Conservation (phyloP, 2,113 vertebrate genomes). For the Vanacampus margaritifer region DNA sequence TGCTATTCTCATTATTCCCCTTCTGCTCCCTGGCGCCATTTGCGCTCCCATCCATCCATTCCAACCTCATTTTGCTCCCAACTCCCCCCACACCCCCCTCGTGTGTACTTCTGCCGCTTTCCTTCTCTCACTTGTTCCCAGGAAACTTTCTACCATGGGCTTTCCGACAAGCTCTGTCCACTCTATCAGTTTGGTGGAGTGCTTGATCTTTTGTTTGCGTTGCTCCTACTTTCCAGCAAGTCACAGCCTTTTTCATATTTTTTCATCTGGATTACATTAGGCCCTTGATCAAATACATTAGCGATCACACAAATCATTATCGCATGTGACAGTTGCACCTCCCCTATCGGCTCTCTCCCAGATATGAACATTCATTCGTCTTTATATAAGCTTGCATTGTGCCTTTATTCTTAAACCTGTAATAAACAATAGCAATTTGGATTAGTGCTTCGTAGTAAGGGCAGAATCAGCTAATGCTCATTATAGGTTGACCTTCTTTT, state of each 20-base stretch:
- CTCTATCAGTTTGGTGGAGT: slow-evolving; percentile 21
- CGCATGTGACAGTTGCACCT: slow-evolving; percentile 42
- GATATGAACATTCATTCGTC: slow-evolving; percentile 41
- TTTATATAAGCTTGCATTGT: background rate
- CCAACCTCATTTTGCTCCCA: slow-evolving; percentile 29
- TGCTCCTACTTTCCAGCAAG: slow-evolving; percentile 16
- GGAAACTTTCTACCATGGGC: slow-evolving; percentile 43
- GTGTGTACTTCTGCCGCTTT: slow-evolving; percentile 36
- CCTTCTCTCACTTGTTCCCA: slow-evolving; percentile 45
- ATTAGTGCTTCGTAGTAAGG: background rate
- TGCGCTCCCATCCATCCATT: slow-evolving; percentile 36
- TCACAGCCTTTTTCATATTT: slow-evolving; percentile 60
- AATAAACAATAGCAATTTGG: background rate
- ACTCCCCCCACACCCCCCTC: background rate
- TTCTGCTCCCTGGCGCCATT: slow-evolving; percentile 29
- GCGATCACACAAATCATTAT: slow-evolving; percentile 58
- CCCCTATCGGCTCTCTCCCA: slow-evolving; percentile 27
- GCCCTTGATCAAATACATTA: slow-evolving; percentile 63
- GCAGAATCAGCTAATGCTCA: background rate
- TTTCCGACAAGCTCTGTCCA: slow-evolving; percentile 25
- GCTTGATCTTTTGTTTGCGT: slow-evolving; percentile 34
- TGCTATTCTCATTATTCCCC: slow-evolving; percentile 71
- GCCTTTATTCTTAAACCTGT: background rate
- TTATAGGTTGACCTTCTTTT: slow-evolving; percentile 29
- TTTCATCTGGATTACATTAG: slow-evolving; percentile 46